Base-by-base conservation (phyloP, 2,888 invertebrate species). In the Galerucella nymphaeae region DNA sequence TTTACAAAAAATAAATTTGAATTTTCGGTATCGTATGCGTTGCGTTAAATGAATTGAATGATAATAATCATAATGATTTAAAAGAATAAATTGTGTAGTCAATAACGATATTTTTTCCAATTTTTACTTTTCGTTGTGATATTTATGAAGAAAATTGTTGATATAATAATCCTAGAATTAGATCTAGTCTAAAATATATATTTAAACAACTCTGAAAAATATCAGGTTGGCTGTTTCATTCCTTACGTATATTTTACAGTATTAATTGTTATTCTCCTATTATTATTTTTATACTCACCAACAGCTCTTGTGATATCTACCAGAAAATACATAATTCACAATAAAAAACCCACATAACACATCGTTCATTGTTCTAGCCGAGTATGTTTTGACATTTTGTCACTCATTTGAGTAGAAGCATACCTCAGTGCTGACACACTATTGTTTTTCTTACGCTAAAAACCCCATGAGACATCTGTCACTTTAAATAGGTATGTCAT, bases 91-190 rank as follows among this genome's bases (percentile, higher is more conserved):
- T 76, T 74, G 64, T 77, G 78, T 81, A 80, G 83, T 83, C 82
- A 83, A 83, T 75, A 76, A 77, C 73, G 75, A 76, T 73, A 75
- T 77, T 76, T 77, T 76, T 77, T 76, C 53, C 18, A 53, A 76
- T 81, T 81, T 81, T 78, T 77, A 78, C 75, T 82, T 82, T 62
- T 62, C 41, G 80, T 82, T 82, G 78, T 80, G 79, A 81, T 80
- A 80, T 80, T 78, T 80, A 78, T 66, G 76, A 69, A n/a, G 30
- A 75, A 77, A 70, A 77, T 77, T 78, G 78, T 80, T 80, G 75
- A 78, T 80, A 78, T 78, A 75, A 73, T 80, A 80, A 78, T 78
- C 75, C 77, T 82, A 81, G 80, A 76, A 70, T 75, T 80, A 81
- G 78, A 74, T 75, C 76, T 78, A 77, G 76, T 69, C 66, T 73